A percentile compares a stretch with the other conserved stretches of the same genome.
These are phyloP conservation scores for Corbicula japonica DNA, from an alignment of 2,888 invertebrate genomes.

Conservation along the genomic window DNA sequence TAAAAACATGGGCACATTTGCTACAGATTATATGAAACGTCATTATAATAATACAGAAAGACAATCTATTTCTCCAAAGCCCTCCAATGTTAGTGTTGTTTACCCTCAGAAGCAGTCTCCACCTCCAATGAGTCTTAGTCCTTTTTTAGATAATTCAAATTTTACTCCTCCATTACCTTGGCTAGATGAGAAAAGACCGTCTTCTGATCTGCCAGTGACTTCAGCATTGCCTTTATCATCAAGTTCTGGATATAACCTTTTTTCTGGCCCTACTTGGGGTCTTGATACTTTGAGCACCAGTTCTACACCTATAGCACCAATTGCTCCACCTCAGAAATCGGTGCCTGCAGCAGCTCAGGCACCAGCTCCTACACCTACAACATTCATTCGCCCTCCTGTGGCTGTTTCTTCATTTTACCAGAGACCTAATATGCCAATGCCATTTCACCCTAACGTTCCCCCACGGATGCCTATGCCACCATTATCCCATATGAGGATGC, in stretches of 20 bases:
- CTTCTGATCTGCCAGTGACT: not conserved
- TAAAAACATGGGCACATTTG: conserved; percentile 62
- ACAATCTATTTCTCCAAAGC: conserved; percentile 39
- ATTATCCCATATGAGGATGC: conserved; percentile 23
- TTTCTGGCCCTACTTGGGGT: conserved; percentile 59
- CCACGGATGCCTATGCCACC: conserved; percentile 34
- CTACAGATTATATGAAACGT: conserved; percentile 70
- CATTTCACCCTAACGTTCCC: conserved; percentile 6
- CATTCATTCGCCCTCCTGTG: conserved; percentile 49
- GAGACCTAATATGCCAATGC: conserved; percentile 11
- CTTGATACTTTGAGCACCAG: conserved; percentile 45
- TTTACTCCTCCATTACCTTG: conserved; percentile 37
- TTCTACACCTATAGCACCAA: conserved; percentile 11
- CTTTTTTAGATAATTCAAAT: conserved; percentile 24
- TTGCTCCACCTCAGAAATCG: not conserved
- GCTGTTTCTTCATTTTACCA: conserved; percentile 47
- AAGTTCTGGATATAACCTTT: conserved; percentile 59
- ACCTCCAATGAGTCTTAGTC: conserved; percentile 20
- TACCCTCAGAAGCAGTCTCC: conserved; percentile 34
- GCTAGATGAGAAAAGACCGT: not conserved
- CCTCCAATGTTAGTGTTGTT: conserved; percentile 34
- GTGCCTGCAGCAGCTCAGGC: no score
- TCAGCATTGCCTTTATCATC: conserved; percentile 9
- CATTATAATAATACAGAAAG: conserved; percentile 64
- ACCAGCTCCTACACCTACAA: conserved; percentile 7